Evolutionary conservation across 2,113 vertebrate species (phyloP).

Genomic region (Silurus glanis): DNA sequence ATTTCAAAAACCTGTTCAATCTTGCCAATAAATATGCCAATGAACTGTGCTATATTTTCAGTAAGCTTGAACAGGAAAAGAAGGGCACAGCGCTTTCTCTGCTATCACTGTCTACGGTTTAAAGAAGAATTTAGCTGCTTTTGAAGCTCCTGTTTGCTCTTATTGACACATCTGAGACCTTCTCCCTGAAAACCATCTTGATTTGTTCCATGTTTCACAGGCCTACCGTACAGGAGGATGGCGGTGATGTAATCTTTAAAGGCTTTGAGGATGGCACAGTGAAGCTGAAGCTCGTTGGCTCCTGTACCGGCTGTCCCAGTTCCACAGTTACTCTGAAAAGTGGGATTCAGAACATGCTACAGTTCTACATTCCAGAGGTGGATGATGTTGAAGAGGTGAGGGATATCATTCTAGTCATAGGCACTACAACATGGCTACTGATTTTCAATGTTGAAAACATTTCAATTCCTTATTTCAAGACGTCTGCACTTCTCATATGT

Average conservation of each 20-base stretch:
- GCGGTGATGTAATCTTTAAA: constrained; percentile 78
- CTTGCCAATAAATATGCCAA: neutral
- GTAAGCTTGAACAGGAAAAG: neutral
- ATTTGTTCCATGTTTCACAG: constrained; percentile 52
- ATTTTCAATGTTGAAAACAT: neutral
- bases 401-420: neutral
- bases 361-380: constrained; percentile 81
- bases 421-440: neutral
- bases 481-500: neutral
- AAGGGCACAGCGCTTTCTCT: neutral
- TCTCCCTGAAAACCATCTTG: neutral
- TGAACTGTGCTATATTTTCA: neutral
- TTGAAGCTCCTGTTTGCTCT: neutral
- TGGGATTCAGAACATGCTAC: constrained; percentile 81
- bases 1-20: neutral
- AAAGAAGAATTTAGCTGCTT: neutral
- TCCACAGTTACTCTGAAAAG: constrained; percentile 75
- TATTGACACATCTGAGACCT: neutral
- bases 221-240: constrained; percentile 79
- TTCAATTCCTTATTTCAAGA: neutral
- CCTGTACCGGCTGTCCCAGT: constrained; percentile 80
- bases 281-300: constrained; percentile 76
- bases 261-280: constrained; percentile 76
- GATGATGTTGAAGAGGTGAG: constrained; percentile 74
- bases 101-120: neutral